Percentiles rank a stretch among this genome's conserved stretches.
These are phyloP conservation scores for Notothenia rossii DNA, from an alignment of 2,113 vertebrate species.

Conservation along the genomic window DNA sequence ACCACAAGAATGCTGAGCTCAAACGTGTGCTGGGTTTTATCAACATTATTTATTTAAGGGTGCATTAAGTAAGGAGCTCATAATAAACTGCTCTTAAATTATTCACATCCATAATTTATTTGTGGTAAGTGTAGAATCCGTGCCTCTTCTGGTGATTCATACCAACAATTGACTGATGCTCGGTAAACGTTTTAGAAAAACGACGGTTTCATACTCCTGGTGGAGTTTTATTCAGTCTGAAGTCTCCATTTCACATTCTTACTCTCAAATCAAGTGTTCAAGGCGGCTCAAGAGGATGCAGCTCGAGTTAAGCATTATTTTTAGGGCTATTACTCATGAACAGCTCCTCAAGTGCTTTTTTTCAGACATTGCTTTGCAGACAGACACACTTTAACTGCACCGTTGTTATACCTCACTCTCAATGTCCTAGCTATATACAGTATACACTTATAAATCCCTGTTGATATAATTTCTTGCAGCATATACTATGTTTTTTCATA, in stretches of 20 bases:
- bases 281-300: not conserved
- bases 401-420: not conserved
- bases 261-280: conserved; percentile 4
- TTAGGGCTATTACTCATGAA: not conserved
- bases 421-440: not conserved
- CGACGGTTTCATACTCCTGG: not conserved
- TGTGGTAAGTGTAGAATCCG: not conserved
- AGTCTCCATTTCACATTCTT: conserved; percentile 16
- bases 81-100: not conserved
- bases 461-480: not conserved
- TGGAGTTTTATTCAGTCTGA: not conserved
- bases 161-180: not conserved
- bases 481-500: conserved; percentile 1
- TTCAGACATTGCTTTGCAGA: conserved; percentile 15
- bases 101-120: not conserved
- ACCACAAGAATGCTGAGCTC: not conserved
- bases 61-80: not conserved
- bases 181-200: not conserved
- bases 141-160: not conserved
- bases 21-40: not conserved
- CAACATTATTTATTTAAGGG: not conserved
- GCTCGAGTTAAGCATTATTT: conserved; percentile 10
- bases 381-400: not conserved
- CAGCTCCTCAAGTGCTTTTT: not conserved
- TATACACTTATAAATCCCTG: not conserved